Base-by-base conservation (phyloP, 2,797 vertebrate species). In the Austrolebias charrua region DNA sequence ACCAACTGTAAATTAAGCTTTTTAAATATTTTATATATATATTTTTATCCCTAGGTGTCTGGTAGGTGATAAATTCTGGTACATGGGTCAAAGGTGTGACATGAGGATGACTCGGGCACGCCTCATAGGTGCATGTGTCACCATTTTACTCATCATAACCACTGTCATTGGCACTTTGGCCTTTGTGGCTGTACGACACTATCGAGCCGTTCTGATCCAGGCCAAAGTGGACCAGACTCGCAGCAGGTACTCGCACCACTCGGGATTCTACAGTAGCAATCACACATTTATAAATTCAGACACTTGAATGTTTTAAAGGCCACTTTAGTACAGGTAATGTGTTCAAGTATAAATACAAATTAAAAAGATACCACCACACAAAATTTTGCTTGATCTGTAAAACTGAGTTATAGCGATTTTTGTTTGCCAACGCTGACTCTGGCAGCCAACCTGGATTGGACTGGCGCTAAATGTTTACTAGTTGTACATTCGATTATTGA, bases 161-260 rank as follows among this genome's bases (percentile, higher is more conserved):
- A 82, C 85, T 0, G 75, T 94, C 11, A 91, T 94, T 0, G 82
- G 79, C 0, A 60, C 87, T 20, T 11, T 93, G 55, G 92, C 94
- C 0, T 84, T 89, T 10, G n/a, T 93, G 19, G 91, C 92, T 2
- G 73, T 95, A 24, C 92, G 92, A 1, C 90, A 94, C 0, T 95
- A 95, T 87, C 90, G 93, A 78, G 83, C 69, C 40, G 84, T 94
- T 80, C 90, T 96, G 67, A 88, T 94, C 77, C 93, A 95, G 82
- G 92, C 95, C 80, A 94, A 94, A 88, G 93, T 92, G 0, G 94
- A 96, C 55, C 95, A 96, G 90, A 95, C 93, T 16, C 91, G 92
- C 51, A 96, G 95, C 94, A 97, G 95, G 95, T 96, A 90, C 28
- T 40, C 60, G 29, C 19, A 35, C 11, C 18, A 58, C 54, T 68